Percentiles rank a stretch among this genome's conserved stretches.
Conservation (phyloP, 1,140 invertebrate species). For the Drosophila serrata region DNA sequence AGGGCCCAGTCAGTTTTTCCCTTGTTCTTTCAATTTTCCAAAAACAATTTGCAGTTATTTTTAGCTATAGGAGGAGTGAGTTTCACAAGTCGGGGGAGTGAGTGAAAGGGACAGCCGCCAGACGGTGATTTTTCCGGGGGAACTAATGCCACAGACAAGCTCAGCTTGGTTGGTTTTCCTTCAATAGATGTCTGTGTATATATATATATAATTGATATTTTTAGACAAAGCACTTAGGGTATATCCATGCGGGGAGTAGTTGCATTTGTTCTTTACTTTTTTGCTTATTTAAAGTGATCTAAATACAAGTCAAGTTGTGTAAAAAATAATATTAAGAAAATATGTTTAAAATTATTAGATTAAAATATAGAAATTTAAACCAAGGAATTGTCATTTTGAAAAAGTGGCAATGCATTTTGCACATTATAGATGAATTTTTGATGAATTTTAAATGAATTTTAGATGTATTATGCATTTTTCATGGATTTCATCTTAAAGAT, state of each 20-base stretch:
- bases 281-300: neutral
- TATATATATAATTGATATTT: slow-evolving; percentile 12
- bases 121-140: slow-evolving; percentile 34
- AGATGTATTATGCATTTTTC: no score
- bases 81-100: neutral
- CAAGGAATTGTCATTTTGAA: no score
- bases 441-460: no score
- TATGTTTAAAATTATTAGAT: neutral
- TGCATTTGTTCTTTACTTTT: neutral
- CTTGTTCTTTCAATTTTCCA: slow-evolving; percentile 12
- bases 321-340: neutral
- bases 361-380: neutral
- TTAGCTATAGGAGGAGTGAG: slow-evolving; percentile 29
- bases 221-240: slow-evolving; percentile 34
- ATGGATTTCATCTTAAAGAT: no score
- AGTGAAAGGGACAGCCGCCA: slow-evolving; percentile 5
- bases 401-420: no score
- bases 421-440: no score
- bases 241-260: slow-evolving; percentile 20
- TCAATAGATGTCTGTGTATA: no score
- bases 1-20: slow-evolving; percentile 34
- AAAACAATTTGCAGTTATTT: slow-evolving; percentile 68
- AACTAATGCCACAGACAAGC: slow-evolving; percentile 30
- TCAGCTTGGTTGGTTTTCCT: slow-evolving; percentile 20
- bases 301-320: no score